Conservation (phyloP, 2,888 invertebrate genomes). For the Drosophila rubida region DNA sequence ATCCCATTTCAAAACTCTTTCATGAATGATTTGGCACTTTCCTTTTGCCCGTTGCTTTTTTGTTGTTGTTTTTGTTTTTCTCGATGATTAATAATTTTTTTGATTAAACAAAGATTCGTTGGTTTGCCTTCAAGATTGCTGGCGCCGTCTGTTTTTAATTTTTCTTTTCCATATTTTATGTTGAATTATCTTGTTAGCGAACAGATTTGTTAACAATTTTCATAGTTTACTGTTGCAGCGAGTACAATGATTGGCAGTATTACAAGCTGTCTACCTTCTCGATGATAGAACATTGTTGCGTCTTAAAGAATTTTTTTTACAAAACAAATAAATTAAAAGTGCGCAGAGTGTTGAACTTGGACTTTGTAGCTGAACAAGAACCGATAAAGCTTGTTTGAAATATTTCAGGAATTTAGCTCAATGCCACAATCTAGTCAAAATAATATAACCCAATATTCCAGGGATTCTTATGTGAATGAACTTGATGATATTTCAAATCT, state of each 20-base stretch:
- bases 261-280: slow-evolving; percentile 13
- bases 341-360: neutral
- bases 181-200: slow-evolving; percentile 70
- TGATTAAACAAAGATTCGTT: slow-evolving; percentile 41
- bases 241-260: slow-evolving; percentile 45
- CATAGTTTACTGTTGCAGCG: slow-evolving; percentile 27
- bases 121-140: slow-evolving; percentile 55
- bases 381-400: no score
- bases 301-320: neutral
- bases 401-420: no score
- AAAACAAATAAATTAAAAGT: slow-evolving; percentile 6
- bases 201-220: slow-evolving; percentile 72
- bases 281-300: neutral
- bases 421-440: no score
- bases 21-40: slow-evolving; percentile 70
- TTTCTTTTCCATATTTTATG: slow-evolving; percentile 20
- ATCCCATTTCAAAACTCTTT: slow-evolving; percentile 52
- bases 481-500: no score
- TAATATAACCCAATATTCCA: no score
- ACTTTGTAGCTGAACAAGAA: neutral
- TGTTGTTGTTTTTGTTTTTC: neutral
- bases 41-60: slow-evolving; percentile 30
- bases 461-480: no score
- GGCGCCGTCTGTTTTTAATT: slow-evolving; percentile 58
- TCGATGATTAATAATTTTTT: slow-evolving; percentile 64